A percentile compares a stretch with the other conserved stretches of the same genome.
phyloP scores from a whole-genome alignment of 2,113 vertebrate species.

The Barnardius zonarius region DNA sequence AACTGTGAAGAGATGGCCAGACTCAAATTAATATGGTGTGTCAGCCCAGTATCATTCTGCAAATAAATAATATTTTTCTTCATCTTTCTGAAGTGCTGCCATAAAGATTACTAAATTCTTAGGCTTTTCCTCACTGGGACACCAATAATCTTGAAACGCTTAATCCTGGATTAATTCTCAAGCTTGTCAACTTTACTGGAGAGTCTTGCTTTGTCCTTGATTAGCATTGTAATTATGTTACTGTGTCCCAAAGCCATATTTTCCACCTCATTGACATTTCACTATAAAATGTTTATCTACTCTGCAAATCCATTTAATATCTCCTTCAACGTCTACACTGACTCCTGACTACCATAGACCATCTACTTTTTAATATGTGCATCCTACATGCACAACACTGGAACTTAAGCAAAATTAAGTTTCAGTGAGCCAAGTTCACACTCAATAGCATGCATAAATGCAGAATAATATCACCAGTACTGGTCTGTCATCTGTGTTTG shows the following conservation, averaged over 20 bases:
- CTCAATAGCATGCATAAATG: neutral
- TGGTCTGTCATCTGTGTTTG: neutral
- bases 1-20: neutral
- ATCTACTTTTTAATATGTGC: neutral
- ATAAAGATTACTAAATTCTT: constrained; percentile 32
- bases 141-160: constrained; percentile 42
- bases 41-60: neutral
- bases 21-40: neutral
- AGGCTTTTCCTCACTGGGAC: constrained; percentile 22
- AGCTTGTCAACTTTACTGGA: constrained; percentile 41
- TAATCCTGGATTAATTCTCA: constrained; percentile 62
- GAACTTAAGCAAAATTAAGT: neutral
- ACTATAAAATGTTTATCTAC: neutral
- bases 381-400: neutral
- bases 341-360: neutral
- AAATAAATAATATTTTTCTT: constrained; percentile 10
- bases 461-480: neutral
- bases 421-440: neutral
- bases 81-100: constrained; percentile 24
- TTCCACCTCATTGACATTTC: constrained; percentile 30
- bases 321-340: neutral
- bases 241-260: neutral
- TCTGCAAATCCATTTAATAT: neutral
- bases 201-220: constrained; percentile 39
- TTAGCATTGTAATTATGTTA: constrained; percentile 37